Evolutionary conservation across 1,140 invertebrate species (phyloP), one percentile per base, ranked within the genome.

Genomic region (Cydia strobilella): DNA sequence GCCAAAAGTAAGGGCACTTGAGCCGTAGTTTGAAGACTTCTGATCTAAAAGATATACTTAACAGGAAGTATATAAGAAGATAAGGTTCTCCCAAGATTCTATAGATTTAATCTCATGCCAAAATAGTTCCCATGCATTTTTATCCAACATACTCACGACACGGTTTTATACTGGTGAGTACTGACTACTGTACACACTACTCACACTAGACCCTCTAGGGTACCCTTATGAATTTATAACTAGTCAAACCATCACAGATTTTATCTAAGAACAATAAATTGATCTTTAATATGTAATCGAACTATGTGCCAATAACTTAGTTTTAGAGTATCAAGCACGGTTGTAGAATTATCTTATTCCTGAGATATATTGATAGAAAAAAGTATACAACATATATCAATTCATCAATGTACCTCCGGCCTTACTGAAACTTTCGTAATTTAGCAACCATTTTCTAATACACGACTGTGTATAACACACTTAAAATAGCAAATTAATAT

Each of bases 251-350:
- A 59, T 59, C 54, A 59, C 54, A 59, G 18, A 59, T 59, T 59
- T 23, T 59, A 59, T 10, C 54, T 59, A 59, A 54, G 54, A 59
- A 59, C 54, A 59, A 59, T 59, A 59, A 59, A 7, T 20, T 10
- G n/a, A 59, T 39, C 20, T 23, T 66, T 15, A 66, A 0, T 69
- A 63, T 63, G 31, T 18, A 69, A 35, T 69, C 31, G 65, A 69
- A 69, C 65, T 39, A 69, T 69, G 65, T 69, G 65, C 65, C 65
- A 69, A 69, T 69, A 69, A 18, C 31, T 15, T 69, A 69, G 31
- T 35, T n/a, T 65, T 65, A 31, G 20, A 59, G 15, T 48, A 48
- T 51, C 48, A 59, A 23, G 54, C 54, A 23, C 20, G 54, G 54
- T 59, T 23, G 54, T 59, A 59, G 20, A 23, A 59, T 10, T 59